Conservation (phyloP, 2,113 vertebrate genomes). For the Poeciliopsis occidentalis region DNA sequence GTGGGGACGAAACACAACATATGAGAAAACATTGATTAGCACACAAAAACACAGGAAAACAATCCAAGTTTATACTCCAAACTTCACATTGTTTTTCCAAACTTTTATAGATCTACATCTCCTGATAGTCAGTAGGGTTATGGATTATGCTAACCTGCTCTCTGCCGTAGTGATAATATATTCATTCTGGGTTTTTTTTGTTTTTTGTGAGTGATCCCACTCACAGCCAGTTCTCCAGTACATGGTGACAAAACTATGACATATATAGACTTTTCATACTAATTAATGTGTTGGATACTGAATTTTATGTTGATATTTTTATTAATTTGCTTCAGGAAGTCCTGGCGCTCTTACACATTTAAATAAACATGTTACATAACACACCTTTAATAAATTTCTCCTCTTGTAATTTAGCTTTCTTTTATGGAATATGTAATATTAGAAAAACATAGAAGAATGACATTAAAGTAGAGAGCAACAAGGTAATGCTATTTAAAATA, state of each 20-base stretch:
- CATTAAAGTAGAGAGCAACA: neutral
- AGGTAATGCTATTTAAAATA: neutral
- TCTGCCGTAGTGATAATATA: neutral
- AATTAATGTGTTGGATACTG: neutral
- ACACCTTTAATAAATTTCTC: neutral
- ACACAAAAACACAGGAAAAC: slow-evolving; percentile 17
- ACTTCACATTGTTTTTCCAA: no score
- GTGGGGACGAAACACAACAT: slow-evolving; percentile 47
- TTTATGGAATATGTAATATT: neutral
- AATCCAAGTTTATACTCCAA: neutral
- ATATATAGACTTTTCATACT: neutral
- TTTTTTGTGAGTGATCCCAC: neutral
- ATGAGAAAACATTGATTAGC: slow-evolving; percentile 25
- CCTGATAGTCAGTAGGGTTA: neutral
- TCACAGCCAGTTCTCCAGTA: neutral
- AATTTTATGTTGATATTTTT: neutral
- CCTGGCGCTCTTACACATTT: neutral
- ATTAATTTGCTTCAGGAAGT: neutral
- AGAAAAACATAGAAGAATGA: neutral
- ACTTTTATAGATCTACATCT: neutral
- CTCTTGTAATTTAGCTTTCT: neutral
- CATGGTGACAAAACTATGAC: no score
- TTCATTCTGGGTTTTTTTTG: no score
- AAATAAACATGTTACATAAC: neutral
- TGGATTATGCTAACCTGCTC: neutral